Conservation (phyloP, 1,140 invertebrate species). For the Mya arenaria region DNA sequence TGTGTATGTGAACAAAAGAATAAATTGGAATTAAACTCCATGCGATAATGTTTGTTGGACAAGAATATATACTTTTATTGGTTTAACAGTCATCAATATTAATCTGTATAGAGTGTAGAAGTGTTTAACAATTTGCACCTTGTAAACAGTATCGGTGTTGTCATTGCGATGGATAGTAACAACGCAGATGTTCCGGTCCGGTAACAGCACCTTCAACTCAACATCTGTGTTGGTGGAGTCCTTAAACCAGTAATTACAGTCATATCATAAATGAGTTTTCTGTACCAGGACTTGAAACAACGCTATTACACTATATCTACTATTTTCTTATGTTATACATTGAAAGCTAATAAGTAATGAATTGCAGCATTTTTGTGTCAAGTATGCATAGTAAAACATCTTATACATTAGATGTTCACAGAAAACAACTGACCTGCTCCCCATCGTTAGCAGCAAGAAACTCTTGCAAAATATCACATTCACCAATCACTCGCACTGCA, state of each 20-base stretch:
- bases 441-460: conserved; percentile 97
- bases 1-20: too few species aligned
- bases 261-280: too few species aligned
- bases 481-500: conserved; percentile 98
- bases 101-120: too few species aligned
- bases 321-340: too few species aligned
- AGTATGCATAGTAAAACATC: neutral
- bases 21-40: too few species aligned
- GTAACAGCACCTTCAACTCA: conserved; percentile 93
- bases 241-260: conserved; percentile 44
- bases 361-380: neutral
- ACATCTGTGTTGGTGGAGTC: conserved; percentile 85
- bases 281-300: too few species aligned
- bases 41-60: too few species aligned
- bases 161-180: conserved; percentile 96
- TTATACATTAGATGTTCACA: too few species aligned
- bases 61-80: too few species aligned
- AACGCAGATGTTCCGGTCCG: conserved; percentile 93
- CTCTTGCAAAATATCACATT: conserved; percentile 98
- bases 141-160: conserved; percentile 95
- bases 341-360: too few species aligned
- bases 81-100: neutral
- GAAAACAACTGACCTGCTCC: conserved; percentile 83
- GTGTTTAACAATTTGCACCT: conserved; percentile 80
- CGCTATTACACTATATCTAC: too few species aligned